A percentile compares a stretch with the other conserved stretches of the same genome.
phyloP scores from a whole-genome alignment of 2,888 invertebrate species.

The Papilio demoleus region DNA sequence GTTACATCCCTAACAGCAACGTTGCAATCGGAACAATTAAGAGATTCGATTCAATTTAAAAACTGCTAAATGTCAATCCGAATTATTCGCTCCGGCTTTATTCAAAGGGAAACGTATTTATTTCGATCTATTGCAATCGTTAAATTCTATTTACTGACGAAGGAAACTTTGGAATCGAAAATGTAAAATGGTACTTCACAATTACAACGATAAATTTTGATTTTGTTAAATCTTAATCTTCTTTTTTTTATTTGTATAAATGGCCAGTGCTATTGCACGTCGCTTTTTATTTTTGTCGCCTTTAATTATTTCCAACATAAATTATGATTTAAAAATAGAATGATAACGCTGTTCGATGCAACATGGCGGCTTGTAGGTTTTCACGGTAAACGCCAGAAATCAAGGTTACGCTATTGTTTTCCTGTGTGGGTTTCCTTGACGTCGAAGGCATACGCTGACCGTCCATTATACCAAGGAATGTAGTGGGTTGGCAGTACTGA shows the following conservation, averaged over 20 bases:
- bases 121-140: slow-evolving; percentile 25
- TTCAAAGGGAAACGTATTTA: slow-evolving; percentile 29
- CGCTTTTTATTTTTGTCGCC: too few relatives aligned
- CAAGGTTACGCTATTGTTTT: too few relatives aligned
- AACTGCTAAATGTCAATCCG: slow-evolving; percentile 21
- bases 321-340: too few relatives aligned
- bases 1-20: background rate
- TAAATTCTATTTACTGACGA: background rate
- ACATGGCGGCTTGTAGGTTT: too few relatives aligned
- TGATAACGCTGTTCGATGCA: too few relatives aligned
- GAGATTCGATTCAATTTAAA: slow-evolving; percentile 26
- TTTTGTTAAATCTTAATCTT: background rate
- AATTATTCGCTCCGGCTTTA: slow-evolving; percentile 23
- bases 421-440: too few relatives aligned
- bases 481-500: too few relatives aligned
- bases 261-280: too few relatives aligned
- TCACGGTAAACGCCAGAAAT: too few relatives aligned
- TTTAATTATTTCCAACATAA: too few relatives aligned
- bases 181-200: background rate
- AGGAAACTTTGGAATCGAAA: background rate
- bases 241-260: background rate
- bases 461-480: too few relatives aligned
- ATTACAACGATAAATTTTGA: background rate
- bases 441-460: too few relatives aligned
- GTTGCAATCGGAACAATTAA: slow-evolving; percentile 22